Evolutionary conservation across 2,888 invertebrate species (phyloP).

Genomic region (Tipula confusa): DNA sequence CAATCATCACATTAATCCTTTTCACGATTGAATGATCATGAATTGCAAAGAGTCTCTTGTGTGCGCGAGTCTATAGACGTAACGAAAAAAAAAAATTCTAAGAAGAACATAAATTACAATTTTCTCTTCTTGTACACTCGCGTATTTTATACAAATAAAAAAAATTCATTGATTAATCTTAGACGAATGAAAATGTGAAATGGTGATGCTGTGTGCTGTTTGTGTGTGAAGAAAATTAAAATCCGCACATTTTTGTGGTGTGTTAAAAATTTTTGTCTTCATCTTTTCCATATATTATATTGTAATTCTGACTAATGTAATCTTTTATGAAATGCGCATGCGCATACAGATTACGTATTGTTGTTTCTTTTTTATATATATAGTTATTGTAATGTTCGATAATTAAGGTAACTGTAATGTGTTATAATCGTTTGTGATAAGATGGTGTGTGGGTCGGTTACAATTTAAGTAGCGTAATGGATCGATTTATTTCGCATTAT

Average conservation of each 20-base stretch:
- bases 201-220: not conserved
- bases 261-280: not conserved
- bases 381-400: too few species aligned
- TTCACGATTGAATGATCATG: slow-evolving; percentile 25
- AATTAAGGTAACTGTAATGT: too few species aligned
- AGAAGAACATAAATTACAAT: slow-evolving; percentile 1
- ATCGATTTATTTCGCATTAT: too few species aligned
- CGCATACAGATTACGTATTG: too few species aligned
- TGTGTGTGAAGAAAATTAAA: slow-evolving; percentile 13
- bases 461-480: too few species aligned
- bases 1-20: slow-evolving; percentile 25
- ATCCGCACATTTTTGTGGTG: not conserved
- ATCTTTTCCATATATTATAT: too few species aligned
- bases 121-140: not conserved
- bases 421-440: too few species aligned
- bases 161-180: slow-evolving; percentile 9
- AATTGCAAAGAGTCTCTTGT: too few species aligned
- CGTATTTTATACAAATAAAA: not conserved
- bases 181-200: not conserved
- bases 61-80: not conserved
- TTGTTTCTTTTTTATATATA: too few species aligned
- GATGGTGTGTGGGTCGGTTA: too few species aligned
- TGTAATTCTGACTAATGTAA: too few species aligned
- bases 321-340: too few species aligned
- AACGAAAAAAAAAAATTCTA: not conserved